Evolutionary conservation across 2,113 vertebrate genomes (phyloP), one percentile per base, ranked within the genome.

Genomic region (Oncorhynchus clarkii): DNA sequence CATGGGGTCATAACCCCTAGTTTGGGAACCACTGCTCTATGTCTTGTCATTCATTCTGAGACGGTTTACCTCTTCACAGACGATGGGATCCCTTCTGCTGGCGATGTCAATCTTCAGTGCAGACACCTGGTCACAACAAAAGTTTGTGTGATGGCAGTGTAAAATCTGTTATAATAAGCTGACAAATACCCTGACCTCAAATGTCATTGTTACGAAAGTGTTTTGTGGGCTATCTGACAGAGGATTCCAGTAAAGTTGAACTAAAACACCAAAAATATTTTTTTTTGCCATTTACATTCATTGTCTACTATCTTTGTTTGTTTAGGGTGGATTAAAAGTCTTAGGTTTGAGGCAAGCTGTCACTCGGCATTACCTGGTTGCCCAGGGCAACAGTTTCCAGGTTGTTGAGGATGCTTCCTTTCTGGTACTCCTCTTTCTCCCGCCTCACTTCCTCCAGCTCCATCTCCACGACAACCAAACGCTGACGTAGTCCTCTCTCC

Each of bases 51-150:
- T 24, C 18, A 68, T 70, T 70, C 27, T 68, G 22, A 34, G 0
- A 8, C 12, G n/a, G 13, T 62, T n/a, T 86, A 91, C 90, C 84
- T 91, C 81, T 22, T 85, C 82, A 67, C 86, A 74, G 3, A 91
- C 75, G 7, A 92, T 85, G 16, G 90, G 87, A 29, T 86, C 85
- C 65, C 84, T 79, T 18, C 88, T 82, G 82, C 88, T 88, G 71
- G 88, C 88, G 72, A 91, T 88, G 72, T 91, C 85, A 79, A 91
- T 62, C 79, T 91, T 92, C 24, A 92, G 76, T 65, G 88, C 88
- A 20, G 88, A 92, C n/a, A 92, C 89, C 90, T 90, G 71, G 14
- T 18, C 24, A 67, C 22, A 24, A 67, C 26, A 27, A 66, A 26
- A 67, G 51, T 54, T 18, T 18, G 12, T 14, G 51, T 54, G 4